Percentiles rank a stretch among this genome's conserved stretches.
These are phyloP conservation scores for Taphrorychus bicolor DNA, from an alignment of 2,888 invertebrate genomes.

Conservation along the genomic window DNA sequence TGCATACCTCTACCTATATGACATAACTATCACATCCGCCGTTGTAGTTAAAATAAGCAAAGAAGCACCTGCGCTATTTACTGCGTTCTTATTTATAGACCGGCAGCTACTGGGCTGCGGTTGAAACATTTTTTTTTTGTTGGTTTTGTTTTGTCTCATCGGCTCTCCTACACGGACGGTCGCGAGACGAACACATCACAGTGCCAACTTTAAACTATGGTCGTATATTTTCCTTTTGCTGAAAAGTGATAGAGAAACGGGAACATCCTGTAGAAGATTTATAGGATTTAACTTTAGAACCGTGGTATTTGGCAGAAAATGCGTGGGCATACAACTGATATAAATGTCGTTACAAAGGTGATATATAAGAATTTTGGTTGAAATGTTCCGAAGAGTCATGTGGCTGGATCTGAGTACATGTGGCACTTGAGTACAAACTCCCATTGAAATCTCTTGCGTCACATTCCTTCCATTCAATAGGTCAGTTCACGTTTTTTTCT, in stretches of 20 bases:
- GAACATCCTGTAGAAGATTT: slow-evolving; percentile 25
- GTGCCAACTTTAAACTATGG: slow-evolving; percentile 19
- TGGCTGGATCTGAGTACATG: too few species aligned
- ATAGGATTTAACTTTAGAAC: background rate
- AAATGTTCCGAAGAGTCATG: too few species aligned
- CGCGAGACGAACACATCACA: slow-evolving; percentile 7
- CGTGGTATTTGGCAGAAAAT: background rate
- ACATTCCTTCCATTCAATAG: too few species aligned
- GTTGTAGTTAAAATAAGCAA: slow-evolving; percentile 41
- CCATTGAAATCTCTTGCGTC: too few species aligned
- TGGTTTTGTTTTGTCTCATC: slow-evolving; percentile 18
- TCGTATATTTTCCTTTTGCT: slow-evolving; percentile 13
- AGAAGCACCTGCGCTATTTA: slow-evolving; percentile 45
- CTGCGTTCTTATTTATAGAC: slow-evolving; percentile 43
- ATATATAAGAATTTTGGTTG: too few species aligned
- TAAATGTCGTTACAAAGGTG: too few species aligned
- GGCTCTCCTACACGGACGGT: slow-evolving; percentile 7
- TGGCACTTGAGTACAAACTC: too few species aligned
- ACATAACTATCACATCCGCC: slow-evolving; percentile 48
- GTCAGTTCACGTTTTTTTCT: too few species aligned
- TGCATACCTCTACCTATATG: slow-evolving; percentile 38
- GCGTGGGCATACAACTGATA: background rate
- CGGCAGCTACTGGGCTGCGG: slow-evolving; percentile 6
- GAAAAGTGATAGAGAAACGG: slow-evolving; percentile 10
- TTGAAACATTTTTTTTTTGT: background rate